Evolutionary conservation across 2,113 vertebrate species (phyloP), one percentile per base, ranked within the genome.

Genomic region (Myotis davidii): DNA sequence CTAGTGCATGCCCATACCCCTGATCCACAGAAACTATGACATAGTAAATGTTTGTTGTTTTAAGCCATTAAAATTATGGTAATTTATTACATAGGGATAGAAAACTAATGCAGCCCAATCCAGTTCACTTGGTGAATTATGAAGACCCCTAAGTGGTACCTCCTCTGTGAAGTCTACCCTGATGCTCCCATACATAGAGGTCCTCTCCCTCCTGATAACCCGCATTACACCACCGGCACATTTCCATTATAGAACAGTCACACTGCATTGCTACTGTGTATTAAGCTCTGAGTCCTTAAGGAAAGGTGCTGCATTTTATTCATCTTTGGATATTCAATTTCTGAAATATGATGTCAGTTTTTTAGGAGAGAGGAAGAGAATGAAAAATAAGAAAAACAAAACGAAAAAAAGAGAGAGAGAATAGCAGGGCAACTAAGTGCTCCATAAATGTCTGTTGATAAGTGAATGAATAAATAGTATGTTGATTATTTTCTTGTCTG

Each of bases 401-500:
- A n/a, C 79, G 37, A 77, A 7, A 37, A 42, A 72, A 37, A 52
- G 1, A 70, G 42, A 70, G 42, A 16, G 17, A 65, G 5, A 37
- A 11, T 16, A 83, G 20, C 29, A 90, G 5, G 14, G 14, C 39
- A 70, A 42, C 42, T 87, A 82, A 94, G 70, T 74, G 79, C 27
- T 91, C 88, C 77, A 94, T 95, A 89, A 90, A 94, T 69, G 32
- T 85, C 59, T 85, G 72, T 48, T 94, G 90, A 82, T 94, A 96
- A 65, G 52, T 79, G 87, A 82, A 82, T 82, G 85, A 93, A 89
- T 84, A 94, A 96, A 95, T 29, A 94, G 48, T 50, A 85, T 84
- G 95, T 94, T 96, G 52, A 97, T 96, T 93, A 87, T 89, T 94
- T 93, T 94, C 77, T 82, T 87, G 64, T 95, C 88, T 14, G 20